Evolutionary conservation across 23 tunicate species (phyloP), one percentile per base, ranked within the genome.

Genomic region (Ascidia mentula): DNA sequence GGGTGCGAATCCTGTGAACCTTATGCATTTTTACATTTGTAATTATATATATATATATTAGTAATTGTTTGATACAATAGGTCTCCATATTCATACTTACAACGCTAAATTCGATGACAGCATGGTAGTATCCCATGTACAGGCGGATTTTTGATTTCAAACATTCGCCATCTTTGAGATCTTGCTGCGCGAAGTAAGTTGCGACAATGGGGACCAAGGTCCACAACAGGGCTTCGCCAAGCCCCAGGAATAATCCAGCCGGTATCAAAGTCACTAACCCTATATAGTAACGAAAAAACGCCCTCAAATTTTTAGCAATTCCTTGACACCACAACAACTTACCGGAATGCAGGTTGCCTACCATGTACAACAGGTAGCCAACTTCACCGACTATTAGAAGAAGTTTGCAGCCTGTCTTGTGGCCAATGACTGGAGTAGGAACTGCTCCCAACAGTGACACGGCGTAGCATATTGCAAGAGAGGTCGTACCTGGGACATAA

Each of bases 221-320:
- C 81, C 81, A 77, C 18, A 53, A 17, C 69, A 22, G 32, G n/a
- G 81, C 81, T 53, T 77, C 81, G 36, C 81, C 81, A 42, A 45
- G 13, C 34, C 81, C 81, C 37, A 45, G 36, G 32, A 77, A 8
- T 20, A 53, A 34, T 18, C 65, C 81, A 40, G 81, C 70, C 28
- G 81, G 81, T 17, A 38, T 42, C 9, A 40, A 45, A 17, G 80
- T 40, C 53, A 38, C 38, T 9, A 76, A 38, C n/a, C 17, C 60
- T 40, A 42, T 15, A 42, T 42, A 15, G 53, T 9, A 42, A 42
- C 53, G 15, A 42, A 12, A 42, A 42, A 15, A 12, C 15, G 53
- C 15, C 12, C 53, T 9, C 15, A 42, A 9, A 9, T 42, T 42
- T 12, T 42, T 12, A 12, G 53, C 53, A 9, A 9, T 42, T 12